Percentiles rank a stretch among this genome's conserved stretches.
phyloP scores from a whole-genome alignment of 2,797 vertebrate genomes.

The Microcaecilia unicolor region DNA sequence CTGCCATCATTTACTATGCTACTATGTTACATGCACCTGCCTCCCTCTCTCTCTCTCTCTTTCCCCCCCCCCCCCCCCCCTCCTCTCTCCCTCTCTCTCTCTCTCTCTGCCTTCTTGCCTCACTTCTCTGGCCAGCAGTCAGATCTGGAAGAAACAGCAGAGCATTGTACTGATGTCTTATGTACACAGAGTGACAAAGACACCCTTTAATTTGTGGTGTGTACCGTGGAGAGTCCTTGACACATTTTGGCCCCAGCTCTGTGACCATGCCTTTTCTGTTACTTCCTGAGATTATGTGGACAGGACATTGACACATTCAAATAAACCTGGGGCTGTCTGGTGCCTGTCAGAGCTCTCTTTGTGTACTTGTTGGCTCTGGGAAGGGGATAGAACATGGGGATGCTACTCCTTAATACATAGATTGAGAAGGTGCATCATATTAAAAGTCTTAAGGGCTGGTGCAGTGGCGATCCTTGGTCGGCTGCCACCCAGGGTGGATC shows the following conservation, averaged over 20 bases:
- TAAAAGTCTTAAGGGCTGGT: too few relatives aligned
- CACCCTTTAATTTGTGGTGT: neutral
- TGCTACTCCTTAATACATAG: too few relatives aligned
- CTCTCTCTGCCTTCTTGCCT: neutral
- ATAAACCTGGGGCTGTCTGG: neutral
- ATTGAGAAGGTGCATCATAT: too few relatives aligned
- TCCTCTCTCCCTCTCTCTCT: too few relatives aligned
- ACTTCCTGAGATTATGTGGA: rapidly evolving
- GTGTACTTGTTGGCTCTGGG: neutral
- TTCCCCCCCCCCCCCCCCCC: too few relatives aligned
- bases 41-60: too few relatives aligned
- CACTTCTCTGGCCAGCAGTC: neutral
- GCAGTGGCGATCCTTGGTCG: too few relatives aligned
- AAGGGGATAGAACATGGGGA: slow-evolving; percentile 16
- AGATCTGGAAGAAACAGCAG: neutral
- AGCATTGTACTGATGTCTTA: neutral
- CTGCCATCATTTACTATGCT: too few relatives aligned
- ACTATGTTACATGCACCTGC: too few relatives aligned
- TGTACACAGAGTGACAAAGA: neutral
- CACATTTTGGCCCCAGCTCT: neutral
- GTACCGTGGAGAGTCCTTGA: neutral
- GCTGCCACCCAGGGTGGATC: too few relatives aligned
- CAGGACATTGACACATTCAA: rapidly evolving
- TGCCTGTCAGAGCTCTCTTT: neutral
- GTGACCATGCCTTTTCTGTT: neutral